Conservation (phyloP, 2,113 vertebrate genomes). For the Silurus glanis region DNA sequence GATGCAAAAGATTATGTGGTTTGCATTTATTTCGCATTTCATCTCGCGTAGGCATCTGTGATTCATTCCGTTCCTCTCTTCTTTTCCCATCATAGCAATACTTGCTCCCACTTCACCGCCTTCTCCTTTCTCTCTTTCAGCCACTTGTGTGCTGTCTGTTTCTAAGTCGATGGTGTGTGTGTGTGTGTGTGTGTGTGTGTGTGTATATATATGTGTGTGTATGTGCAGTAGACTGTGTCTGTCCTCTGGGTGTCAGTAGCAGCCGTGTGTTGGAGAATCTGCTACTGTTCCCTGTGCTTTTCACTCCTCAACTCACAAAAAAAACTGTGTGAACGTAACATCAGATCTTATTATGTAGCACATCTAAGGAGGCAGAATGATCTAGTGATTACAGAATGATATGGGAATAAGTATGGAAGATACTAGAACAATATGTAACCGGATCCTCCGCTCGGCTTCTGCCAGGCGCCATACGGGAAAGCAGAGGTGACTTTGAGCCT, state of each 20-base stretch:
- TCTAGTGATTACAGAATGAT: background rate
- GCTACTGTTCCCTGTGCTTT: conserved; percentile 48
- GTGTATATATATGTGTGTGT: conserved; percentile 24
- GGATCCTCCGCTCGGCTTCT: conserved; percentile 1
- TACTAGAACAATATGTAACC: conserved; percentile 8
- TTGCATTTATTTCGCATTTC: conserved; percentile 9
- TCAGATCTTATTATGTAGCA: background rate
- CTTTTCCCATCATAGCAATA: conserved; percentile 28
- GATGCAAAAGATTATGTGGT: background rate
- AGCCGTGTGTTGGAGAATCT: conserved; percentile 58
- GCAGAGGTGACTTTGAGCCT: conserved; percentile 47
- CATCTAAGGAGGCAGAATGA: background rate
- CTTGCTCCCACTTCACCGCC: conserved; percentile 25
- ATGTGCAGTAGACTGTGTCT: conserved; percentile 69
- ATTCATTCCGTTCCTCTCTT: conserved; percentile 40
- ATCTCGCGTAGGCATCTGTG: conserved; percentile 19
- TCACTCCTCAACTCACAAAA: conserved; percentile 15
- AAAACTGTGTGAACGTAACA: background rate
- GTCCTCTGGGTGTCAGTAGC: conserved; percentile 80
- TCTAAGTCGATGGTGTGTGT: background rate
- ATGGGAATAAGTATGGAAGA: background rate
- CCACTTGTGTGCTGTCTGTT: conserved; percentile 48
- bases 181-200: conserved; percentile 11
- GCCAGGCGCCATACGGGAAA: conserved; percentile 33
- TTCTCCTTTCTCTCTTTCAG: conserved; percentile 55